Conservation (phyloP, 2,888 invertebrate species). For the Suillia variegata region DNA sequence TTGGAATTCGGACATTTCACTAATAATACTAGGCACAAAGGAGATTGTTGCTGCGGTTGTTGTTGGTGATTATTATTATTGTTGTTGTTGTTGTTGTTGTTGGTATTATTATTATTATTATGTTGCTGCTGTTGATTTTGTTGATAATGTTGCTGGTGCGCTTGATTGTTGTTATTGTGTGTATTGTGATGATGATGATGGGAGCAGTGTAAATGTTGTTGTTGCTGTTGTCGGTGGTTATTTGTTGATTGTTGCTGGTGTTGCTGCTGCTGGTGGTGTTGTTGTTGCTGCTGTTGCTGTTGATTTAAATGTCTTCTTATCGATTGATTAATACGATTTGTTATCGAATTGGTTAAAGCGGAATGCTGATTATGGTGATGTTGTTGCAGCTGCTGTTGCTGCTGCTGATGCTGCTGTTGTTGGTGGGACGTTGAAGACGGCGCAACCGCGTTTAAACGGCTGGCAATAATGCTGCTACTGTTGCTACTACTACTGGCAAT, state of each 20-base stretch:
- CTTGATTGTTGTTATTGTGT: slow-evolving; percentile 21
- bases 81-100: slow-evolving; percentile 36
- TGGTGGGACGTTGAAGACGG: slow-evolving; percentile 28
- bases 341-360: slow-evolving; percentile 53
- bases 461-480: slow-evolving; percentile 52
- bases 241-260: slow-evolving; percentile 27
- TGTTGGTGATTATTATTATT: too few relatives aligned
- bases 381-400: slow-evolving; percentile 11
- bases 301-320: slow-evolving; percentile 56
- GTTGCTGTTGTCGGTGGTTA: slow-evolving; percentile 29
- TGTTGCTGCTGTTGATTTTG: slow-evolving; percentile 34
- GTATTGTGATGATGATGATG: slow-evolving; percentile 32
- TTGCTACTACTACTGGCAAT: slow-evolving; percentile 35
- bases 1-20: slow-evolving; percentile 62
- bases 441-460: too few relatives aligned
- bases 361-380: slow-evolving; percentile 37
- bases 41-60: slow-evolving; percentile 57
- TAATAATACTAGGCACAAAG: slow-evolving; percentile 61
- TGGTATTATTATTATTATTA: too few relatives aligned
- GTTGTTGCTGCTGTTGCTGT: slow-evolving; percentile 44
- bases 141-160: slow-evolving; percentile 33
- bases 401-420: slow-evolving; percentile 28
- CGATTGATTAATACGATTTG: slow-evolving; percentile 56
- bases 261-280: slow-evolving; percentile 26
- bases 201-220: slow-evolving; percentile 32